Evolutionary conservation across 2,888 invertebrate species (phyloP).

Genomic region (Tenthredo distinguenda): DNA sequence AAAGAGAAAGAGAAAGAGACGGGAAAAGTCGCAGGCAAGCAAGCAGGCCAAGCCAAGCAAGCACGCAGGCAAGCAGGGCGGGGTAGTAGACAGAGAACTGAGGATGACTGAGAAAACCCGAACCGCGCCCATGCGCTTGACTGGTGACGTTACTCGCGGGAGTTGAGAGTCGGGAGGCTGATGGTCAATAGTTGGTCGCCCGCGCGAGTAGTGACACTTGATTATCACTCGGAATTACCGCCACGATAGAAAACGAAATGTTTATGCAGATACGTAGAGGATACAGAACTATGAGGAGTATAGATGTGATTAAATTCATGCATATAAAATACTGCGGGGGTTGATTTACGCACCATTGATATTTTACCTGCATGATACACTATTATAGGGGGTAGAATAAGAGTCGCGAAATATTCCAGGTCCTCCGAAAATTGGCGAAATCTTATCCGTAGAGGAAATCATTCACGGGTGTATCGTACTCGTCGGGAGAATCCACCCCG

Average conservation of each 20-base stretch:
- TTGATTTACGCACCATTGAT: constrained; percentile 45
- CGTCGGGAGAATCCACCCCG: constrained; percentile 26
- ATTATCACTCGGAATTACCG: constrained; percentile 29
- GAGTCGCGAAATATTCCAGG: constrained; percentile 13
- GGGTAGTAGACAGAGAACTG: constrained; percentile 56
- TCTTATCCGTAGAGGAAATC: not conserved
- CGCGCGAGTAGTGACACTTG: constrained; percentile 46
- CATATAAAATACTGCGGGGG: not conserved
- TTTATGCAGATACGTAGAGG: not conserved
- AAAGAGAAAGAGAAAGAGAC: constrained; percentile 34
- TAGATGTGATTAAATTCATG: constrained; percentile 1
- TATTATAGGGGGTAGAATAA: constrained; percentile 3
- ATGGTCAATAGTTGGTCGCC: constrained; percentile 54
- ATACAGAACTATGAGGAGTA: not conserved
- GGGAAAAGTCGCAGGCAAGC: constrained; percentile 44
- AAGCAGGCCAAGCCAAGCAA: not conserved
- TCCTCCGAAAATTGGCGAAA: constrained; percentile 7
- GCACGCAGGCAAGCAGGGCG: constrained; percentile 57
- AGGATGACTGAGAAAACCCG: constrained; percentile 51
- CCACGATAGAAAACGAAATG: not conserved
- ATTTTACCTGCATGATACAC: constrained; percentile 43
- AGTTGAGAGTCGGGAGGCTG: constrained; percentile 42
- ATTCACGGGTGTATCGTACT: constrained; percentile 15
- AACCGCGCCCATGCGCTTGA: constrained; percentile 67
- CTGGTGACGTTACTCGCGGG: constrained; percentile 45